Conservation (phyloP, 2,113 vertebrate genomes). For the Corythaeola cristata region DNA sequence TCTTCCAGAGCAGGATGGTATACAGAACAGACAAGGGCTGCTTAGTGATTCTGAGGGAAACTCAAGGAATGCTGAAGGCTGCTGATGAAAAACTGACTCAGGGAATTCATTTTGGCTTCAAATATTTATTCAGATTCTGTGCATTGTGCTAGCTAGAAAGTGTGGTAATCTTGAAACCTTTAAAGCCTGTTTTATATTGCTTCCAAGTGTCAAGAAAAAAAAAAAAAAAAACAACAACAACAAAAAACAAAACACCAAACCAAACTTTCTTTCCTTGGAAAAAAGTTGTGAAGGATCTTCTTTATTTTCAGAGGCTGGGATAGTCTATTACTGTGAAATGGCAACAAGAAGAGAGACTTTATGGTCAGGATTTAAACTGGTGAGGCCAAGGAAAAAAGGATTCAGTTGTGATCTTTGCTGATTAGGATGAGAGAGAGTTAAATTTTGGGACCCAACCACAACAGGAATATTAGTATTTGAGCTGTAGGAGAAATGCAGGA, state of each 20-base stretch:
- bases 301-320: not conserved
- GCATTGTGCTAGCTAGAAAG: not conserved
- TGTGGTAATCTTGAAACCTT: not conserved
- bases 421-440: not conserved
- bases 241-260: too few relatives aligned
- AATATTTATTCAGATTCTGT: not conserved
- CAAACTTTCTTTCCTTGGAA: not conserved
- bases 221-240: too few relatives aligned
- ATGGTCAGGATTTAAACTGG: not conserved
- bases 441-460: not conserved
- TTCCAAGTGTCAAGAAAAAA: not conserved
- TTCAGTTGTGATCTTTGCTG: not conserved
- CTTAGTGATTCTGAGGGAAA: not conserved
- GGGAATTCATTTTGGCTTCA: not conserved
- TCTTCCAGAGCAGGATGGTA: not conserved
- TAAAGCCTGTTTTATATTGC: not conserved
- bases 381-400: not conserved
- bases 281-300: not conserved
- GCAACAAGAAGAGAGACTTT: not conserved
- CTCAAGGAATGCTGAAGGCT: not conserved
- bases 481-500: not conserved
- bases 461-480: not conserved
- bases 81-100: not conserved
- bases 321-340: not conserved
- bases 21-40: not conserved